Conservation (phyloP, 2,888 invertebrate species). For the Cheilosia grossa region DNA sequence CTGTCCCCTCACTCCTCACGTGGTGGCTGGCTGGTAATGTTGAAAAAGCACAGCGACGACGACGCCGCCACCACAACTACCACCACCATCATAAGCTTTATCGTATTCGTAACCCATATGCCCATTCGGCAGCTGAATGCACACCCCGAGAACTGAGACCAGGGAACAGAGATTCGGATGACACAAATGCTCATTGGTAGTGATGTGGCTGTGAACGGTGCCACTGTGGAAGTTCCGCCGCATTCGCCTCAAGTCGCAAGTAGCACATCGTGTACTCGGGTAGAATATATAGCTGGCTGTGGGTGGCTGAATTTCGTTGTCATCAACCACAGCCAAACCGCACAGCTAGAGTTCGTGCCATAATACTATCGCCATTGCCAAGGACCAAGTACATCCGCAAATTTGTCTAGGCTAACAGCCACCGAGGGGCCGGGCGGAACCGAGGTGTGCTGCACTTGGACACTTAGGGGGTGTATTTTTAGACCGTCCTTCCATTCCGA, state of each 20-base stretch:
- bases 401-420: conserved; percentile 68
- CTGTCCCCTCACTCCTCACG: conserved; percentile 27
- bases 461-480: conserved; percentile 61
- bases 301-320: conserved; percentile 38
- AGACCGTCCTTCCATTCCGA: conserved; percentile 62
- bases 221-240: conserved; percentile 38
- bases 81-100: background rate
- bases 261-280: conserved; percentile 31
- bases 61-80: background rate
- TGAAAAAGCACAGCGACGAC: background rate
- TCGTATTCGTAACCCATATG: background rate
- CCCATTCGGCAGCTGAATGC: conserved; percentile 18
- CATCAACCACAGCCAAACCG: conserved; percentile 57
- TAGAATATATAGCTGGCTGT: conserved; percentile 1
- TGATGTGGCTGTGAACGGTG: background rate
- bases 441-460: conserved; percentile 42
- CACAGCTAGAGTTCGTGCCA: conserved; percentile 55
- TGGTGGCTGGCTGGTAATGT: background rate
- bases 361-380: conserved; percentile 61
- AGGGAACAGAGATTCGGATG: conserved; percentile 20
- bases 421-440: conserved; percentile 17
- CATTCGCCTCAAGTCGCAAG: conserved; percentile 43
- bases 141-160: too few species aligned
- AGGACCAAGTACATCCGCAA: conserved; percentile 70
- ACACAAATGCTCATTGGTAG: conserved; percentile 54